Base-by-base conservation (phyloP, 2,888 invertebrate genomes). In the Rhorus exstirpatorius region DNA sequence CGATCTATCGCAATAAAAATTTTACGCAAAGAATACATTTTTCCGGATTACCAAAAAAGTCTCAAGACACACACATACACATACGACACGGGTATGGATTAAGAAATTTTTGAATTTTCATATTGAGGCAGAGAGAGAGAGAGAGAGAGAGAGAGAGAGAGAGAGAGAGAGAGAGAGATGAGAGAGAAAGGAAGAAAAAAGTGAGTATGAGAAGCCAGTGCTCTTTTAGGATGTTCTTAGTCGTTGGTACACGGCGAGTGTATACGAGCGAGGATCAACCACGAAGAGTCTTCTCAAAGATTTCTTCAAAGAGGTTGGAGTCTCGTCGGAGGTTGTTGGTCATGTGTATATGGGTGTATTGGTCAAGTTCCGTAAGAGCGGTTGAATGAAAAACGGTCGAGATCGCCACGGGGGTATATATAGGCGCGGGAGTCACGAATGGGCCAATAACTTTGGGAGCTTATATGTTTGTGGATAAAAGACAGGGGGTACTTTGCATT, bases 381-480 rank as follows among this genome's bases (percentile, higher is more conserved):
- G 35, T 51, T 68, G 88, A 88, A 89, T 89, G 88, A 88, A 88
- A 90, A 88, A 89, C 88, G 89, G 88, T 71, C 72, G 19, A 75
- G 67, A 80, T 79, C 83, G 87, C 87, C 86, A 85, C 86, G 86
- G 87, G 83, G 84, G n/a, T n/a, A n/a, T n/a, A n/a, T 83, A 87
- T 79, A 85, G 87, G 89, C n/a, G 89, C 89, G 88, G 90, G 90
- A 89, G 90, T 90, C 89, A 87, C 86, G 86, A 88, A 89, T 89
- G 85, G 90, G 87, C 87, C 88, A 89, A 91, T 91, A 90, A 91
- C 87, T 90, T 91, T 84, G 87, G 86, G 85, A 90, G 87, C 85
- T 91, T 91, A 91, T 91, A 91, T 90, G 88, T 88, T 86, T 84
- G 84, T 86, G 86, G 75, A 75, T 86, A 88, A 89, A 89, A 85